phyloP scores from a whole-genome alignment of 2,113 vertebrate genomes.

The Psittacara wagleri region DNA sequence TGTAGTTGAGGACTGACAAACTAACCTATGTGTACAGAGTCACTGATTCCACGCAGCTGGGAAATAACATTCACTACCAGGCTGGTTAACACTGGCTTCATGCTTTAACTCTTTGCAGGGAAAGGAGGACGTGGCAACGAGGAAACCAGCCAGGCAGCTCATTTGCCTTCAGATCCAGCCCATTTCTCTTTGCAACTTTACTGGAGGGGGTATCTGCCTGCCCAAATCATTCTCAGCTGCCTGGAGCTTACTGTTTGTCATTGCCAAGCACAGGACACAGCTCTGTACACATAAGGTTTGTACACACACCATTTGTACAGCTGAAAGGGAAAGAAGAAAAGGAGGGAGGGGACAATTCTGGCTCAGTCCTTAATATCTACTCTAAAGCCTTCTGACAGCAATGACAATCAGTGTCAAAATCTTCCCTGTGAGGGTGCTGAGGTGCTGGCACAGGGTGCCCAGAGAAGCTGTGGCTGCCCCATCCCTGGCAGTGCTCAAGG shows the following conservation, averaged over 20 bases:
- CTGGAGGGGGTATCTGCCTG: not conserved
- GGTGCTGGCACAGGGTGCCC: not conserved
- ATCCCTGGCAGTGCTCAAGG: not conserved
- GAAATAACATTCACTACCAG: not conserved
- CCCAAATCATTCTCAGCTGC: not conserved
- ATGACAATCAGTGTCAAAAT: not conserved
- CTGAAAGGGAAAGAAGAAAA: not conserved
- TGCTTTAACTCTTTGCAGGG: not conserved
- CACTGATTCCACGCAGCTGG: not conserved
- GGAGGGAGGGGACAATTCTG: not conserved
- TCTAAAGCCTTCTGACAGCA: not conserved
- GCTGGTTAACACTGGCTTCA: not conserved
- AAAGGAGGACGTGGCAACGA: not conserved
- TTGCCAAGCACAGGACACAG: not conserved
- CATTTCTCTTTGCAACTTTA: not conserved
- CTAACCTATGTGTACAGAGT: slow-evolving; percentile 23
- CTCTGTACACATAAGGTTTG: not conserved
- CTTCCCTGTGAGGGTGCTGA: not conserved
- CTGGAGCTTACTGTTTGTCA: not conserved
- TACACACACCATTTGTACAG: not conserved
- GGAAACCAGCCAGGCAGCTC: not conserved
- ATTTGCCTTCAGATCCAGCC: not conserved
- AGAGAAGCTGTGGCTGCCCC: not conserved
- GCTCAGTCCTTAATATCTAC: not conserved
- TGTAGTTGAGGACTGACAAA: slow-evolving; percentile 47